phyloP scores from a whole-genome alignment of 1,140 invertebrate genomes.

The Aphidius ervi region DNA sequence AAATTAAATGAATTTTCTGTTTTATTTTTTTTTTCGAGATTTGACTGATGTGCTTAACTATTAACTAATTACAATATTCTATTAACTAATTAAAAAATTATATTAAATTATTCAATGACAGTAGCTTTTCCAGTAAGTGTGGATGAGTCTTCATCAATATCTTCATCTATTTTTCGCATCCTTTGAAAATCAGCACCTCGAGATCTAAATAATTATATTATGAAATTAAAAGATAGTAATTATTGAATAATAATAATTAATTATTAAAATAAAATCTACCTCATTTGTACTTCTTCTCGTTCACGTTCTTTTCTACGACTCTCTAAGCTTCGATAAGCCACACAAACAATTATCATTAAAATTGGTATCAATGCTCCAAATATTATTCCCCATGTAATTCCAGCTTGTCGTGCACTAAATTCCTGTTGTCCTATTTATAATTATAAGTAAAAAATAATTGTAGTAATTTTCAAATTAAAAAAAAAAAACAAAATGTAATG shows the following conservation, averaged over 20 bases:
- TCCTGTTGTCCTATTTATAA: constrained; percentile 66
- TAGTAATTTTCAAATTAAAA: constrained; percentile 10
- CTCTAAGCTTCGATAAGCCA: constrained; percentile 63
- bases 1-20: too few relatives aligned
- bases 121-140: constrained; percentile 33
- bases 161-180: constrained; percentile 39
- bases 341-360: constrained; percentile 66
- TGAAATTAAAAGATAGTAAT: constrained; percentile 17
- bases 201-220: constrained; percentile 28
- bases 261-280: constrained; percentile 32
- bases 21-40: too few relatives aligned
- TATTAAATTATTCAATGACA: constrained; percentile 23
- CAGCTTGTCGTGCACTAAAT: constrained; percentile 70
- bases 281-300: constrained; percentile 44
- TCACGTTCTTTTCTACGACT: constrained; percentile 54
- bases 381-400: constrained; percentile 72
- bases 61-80: too few relatives aligned
- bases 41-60: too few relatives aligned
- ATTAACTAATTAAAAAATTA: too few relatives aligned
- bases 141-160: constrained; percentile 30
- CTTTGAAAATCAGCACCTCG: constrained; percentile 40
- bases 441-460: constrained; percentile 11
- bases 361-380: constrained; percentile 71
- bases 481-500: constrained; percentile 22
- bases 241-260: neutral